These are phyloP conservation scores for Eretmocerus hayati DNA, from an alignment of 2,888 invertebrate genomes.

Conservation along the genomic window DNA sequence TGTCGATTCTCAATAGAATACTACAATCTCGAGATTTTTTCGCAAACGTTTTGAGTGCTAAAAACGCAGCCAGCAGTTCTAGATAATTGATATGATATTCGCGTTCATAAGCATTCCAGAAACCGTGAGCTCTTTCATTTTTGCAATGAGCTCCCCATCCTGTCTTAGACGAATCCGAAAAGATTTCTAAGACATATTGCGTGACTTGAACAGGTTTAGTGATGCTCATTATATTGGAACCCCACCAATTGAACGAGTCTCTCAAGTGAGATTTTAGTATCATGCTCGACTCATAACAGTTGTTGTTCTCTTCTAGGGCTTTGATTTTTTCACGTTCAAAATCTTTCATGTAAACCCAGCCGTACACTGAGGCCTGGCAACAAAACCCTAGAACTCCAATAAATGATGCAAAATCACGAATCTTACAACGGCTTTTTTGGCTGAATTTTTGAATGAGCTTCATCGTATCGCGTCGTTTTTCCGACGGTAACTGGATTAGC, in stretches of 20 bases:
- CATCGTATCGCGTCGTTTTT: neutral
- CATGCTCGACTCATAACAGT: neutral
- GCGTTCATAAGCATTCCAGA: neutral
- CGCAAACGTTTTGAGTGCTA: constrained; percentile 1
- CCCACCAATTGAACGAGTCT: constrained; percentile 1
- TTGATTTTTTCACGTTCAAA: constrained; percentile 1
- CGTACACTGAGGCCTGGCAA: neutral
- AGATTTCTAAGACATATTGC: neutral
- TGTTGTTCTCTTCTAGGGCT: neutral
- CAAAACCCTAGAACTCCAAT: neutral
- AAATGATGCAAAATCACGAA: constrained; percentile 15
- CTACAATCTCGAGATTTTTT: constrained; percentile 11
- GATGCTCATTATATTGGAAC: neutral
- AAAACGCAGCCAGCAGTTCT: constrained; percentile 2
- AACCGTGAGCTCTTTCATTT: neutral
- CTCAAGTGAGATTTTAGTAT: neutral
- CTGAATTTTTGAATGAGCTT: neutral
- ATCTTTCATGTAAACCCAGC: constrained; percentile 8
- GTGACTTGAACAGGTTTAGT: neutral
- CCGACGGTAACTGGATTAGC: neutral
- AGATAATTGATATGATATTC: neutral
- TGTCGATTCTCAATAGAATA: constrained; percentile 25
- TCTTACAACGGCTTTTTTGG: neutral
- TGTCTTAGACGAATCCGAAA: neutral
- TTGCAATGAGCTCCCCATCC: neutral